These are phyloP conservation scores for Polia nebulosa DNA, from an alignment of 2,888 invertebrate genomes.

Conservation along the genomic window DNA sequence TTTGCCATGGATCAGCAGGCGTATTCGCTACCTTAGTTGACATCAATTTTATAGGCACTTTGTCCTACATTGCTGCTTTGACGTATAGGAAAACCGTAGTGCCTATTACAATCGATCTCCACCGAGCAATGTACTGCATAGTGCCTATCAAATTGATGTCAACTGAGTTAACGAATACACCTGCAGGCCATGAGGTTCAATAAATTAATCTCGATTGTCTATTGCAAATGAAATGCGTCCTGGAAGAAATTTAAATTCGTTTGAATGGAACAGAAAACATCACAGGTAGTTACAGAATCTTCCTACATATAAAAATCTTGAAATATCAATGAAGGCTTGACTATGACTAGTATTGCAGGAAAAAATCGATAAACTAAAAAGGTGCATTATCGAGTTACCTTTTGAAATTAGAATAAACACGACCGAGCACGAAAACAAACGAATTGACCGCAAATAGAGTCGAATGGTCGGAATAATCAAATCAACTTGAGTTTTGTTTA, in stretches of 20 bases:
- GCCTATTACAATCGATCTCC: too few species aligned
- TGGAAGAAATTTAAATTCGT: not conserved
- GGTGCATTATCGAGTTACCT: not conserved
- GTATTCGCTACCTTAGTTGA: too few species aligned
- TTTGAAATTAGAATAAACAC: constrained; percentile 33
- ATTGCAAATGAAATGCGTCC: not conserved
- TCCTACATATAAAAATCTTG: not conserved
- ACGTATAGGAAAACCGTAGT: too few species aligned
- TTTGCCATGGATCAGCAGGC: not conserved
- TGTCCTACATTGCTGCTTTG: too few species aligned
- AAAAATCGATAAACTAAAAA: not conserved
- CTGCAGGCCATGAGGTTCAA: too few species aligned
- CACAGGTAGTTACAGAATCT: not conserved
- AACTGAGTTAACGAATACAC: too few species aligned
- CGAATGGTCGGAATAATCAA: constrained; percentile 39
- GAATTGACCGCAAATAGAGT: constrained; percentile 35
- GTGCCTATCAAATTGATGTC: too few species aligned
- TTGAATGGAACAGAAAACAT: not conserved
- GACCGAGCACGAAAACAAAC: constrained; percentile 24
- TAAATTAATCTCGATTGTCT: not conserved
- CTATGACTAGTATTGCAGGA: too few species aligned
- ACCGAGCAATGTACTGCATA: too few species aligned
- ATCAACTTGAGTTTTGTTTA: constrained; percentile 46
- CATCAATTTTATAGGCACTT: too few species aligned
- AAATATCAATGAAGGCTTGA: too few species aligned